Conservation (phyloP, 2,888 invertebrate genomes). For the Acanthoscelides obtectus region DNA sequence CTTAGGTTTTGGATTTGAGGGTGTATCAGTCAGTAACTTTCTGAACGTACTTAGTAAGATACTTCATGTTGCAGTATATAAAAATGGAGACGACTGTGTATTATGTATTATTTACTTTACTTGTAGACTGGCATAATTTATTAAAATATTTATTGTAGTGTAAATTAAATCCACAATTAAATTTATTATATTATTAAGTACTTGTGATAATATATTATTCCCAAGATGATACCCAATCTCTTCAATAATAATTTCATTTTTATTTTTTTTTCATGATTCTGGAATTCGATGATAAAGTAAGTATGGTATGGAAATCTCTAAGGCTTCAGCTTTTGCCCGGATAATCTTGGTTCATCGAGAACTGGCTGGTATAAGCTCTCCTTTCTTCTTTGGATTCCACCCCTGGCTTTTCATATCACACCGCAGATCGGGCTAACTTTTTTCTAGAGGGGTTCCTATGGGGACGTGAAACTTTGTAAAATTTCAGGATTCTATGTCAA, state of each 20-base stretch:
- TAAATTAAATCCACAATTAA: constrained; percentile 17
- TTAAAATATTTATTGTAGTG: constrained; percentile 34
- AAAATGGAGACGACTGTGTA: constrained; percentile 1
- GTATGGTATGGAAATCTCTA: no score
- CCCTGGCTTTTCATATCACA: no score
- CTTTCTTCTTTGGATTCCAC: no score
- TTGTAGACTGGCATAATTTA: constrained; percentile 31
- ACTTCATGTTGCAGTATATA: not conserved
- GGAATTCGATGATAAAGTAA: not conserved
- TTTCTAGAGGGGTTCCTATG: no score
- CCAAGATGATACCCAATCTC: not conserved
- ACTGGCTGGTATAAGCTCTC: no score
- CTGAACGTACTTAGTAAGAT: not conserved
- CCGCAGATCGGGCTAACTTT: no score
- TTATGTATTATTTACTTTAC: constrained; percentile 20
- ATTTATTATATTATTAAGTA: not conserved
- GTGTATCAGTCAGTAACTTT: not conserved
- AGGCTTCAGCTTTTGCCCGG: no score
- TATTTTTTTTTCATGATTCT: not conserved
- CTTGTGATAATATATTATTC: not conserved
- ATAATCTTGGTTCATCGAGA: no score
- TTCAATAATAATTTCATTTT: not conserved
- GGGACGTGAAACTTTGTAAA: no score
- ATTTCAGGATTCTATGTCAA: no score
- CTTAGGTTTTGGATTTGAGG: no score